Base-by-base conservation (phyloP, 1,140 invertebrate species). In the Ceratina japonica region DNA sequence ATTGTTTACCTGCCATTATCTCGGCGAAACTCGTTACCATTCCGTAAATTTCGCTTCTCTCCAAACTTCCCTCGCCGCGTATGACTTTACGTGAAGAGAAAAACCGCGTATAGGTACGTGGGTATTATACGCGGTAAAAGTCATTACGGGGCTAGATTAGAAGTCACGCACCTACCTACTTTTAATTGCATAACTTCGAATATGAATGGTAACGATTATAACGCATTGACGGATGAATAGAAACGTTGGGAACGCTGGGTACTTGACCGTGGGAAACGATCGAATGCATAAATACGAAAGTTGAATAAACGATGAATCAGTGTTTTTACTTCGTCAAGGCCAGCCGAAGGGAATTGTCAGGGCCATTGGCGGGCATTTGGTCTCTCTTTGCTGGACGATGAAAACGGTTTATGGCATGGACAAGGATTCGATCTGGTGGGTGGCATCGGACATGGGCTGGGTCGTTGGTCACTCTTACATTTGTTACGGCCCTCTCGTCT, bases 391-490 rank as follows among this genome's bases (percentile, higher is more conserved):
- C 80, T 98, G 97, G 95, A 95, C 96, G 0, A 97, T 98, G 95
- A 94, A 94, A 51, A 93, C 94, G 0, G 94, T 98, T 72, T 98
- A 98, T 86, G 97, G 96, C 15, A 94, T 98, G 87, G 94, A 95
- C 31, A 94, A 95, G 10, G 95, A 95, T 24, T 96, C 97, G 59
- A 95, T 97, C 5, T 99, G 97, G 97, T 99, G 97, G 97, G 96
- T 95, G 37, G 97, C 97, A 0, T 97, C 97, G 0, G 97, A 98
- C 89, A 93, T 97, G 76, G 97, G 98, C 1, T 99, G 98, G 98
- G 97, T 98, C 0, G 97, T 98, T 3, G 98, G 98, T 3, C 97
- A 98, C 90, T 98, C 97, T 0, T 99, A 98, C 87, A 98, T 98
- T 72, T 97, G 97, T 89, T 99, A 99, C 85, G 97, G 95, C 3